Conservation (phyloP, 1,140 invertebrate genomes). For the Zaprionus ornatus region DNA sequence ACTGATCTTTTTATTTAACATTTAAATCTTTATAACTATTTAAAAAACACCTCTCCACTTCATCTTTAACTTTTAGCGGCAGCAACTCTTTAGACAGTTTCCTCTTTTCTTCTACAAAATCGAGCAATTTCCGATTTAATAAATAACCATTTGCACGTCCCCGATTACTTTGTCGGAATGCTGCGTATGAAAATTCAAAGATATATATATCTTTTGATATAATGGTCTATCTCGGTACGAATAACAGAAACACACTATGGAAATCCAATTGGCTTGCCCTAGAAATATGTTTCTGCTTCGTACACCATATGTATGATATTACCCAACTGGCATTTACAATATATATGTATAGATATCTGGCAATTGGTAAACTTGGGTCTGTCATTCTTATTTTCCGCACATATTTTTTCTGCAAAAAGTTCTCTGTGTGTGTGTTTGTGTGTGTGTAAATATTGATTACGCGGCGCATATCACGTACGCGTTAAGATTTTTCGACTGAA, state of each 20-base stretch:
- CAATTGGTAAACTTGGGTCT: conserved; percentile 41
- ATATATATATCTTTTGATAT: background rate
- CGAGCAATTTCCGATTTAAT: background rate
- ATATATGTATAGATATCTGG: conserved; percentile 19
- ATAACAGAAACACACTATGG: background rate
- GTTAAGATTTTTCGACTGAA: conserved; percentile 60
- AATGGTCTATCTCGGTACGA: background rate
- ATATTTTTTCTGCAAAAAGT: conserved; percentile 35
- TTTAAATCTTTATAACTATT: too few species aligned
- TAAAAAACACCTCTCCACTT: background rate
- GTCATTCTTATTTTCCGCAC: conserved; percentile 36
- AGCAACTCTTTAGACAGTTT: background rate
- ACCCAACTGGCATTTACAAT: conserved; percentile 10
- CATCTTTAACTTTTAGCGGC: background rate
- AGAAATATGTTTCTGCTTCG: conserved; percentile 23
- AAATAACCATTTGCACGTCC: background rate
- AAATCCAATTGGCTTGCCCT: conserved; percentile 10
- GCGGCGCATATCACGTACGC: conserved; percentile 67
- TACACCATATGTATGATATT: conserved; percentile 30
- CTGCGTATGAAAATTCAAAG: background rate
- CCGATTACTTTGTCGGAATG: background rate
- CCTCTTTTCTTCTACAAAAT: background rate
- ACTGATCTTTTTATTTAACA: too few species aligned
- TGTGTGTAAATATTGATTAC: conserved; percentile 76
- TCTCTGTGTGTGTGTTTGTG: background rate